phyloP scores from a whole-genome alignment of 2,797 vertebrate genomes.

The Rhinogobio ventralis region DNA sequence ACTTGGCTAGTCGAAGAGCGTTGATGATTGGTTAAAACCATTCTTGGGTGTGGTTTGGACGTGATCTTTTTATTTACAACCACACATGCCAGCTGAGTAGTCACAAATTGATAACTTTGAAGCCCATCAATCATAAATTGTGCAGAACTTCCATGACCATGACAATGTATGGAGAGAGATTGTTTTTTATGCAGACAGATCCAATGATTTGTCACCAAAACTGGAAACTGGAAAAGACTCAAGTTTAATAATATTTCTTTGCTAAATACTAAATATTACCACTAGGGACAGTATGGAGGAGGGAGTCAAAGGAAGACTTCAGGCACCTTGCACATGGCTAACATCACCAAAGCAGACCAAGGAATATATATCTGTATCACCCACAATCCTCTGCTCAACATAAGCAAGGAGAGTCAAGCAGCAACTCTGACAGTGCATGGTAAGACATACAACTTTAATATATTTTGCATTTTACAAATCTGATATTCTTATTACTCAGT shows the following conservation, averaged over 20 bases:
- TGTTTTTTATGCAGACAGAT: background rate
- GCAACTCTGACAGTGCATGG: slow-evolving; percentile 76
- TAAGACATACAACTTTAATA: slow-evolving; percentile 44
- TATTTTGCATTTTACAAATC: background rate
- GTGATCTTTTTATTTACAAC: background rate
- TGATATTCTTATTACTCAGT: background rate
- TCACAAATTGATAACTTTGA: background rate
- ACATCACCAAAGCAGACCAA: slow-evolving; percentile 75
- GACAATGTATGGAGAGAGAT: background rate
- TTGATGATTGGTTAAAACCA: background rate
- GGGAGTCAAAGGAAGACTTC: slow-evolving; percentile 79
- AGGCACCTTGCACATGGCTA: slow-evolving; percentile 75
- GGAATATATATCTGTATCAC: slow-evolving; percentile 77
- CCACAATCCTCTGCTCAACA: slow-evolving; percentile 72
- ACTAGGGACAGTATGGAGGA: slow-evolving; percentile 80
- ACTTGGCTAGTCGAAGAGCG: background rate
- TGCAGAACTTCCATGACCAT: background rate
- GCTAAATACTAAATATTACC: background rate
- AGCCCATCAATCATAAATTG: background rate
- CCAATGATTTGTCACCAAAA: background rate
- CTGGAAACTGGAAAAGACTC: background rate
- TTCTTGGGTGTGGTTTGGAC: background rate
- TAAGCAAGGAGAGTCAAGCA: slow-evolving; percentile 70
- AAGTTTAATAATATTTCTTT: background rate
- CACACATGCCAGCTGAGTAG: background rate